These are phyloP conservation scores for Gastrophryne carolinensis DNA, from an alignment of 2,797 vertebrate species.

Conservation along the genomic window DNA sequence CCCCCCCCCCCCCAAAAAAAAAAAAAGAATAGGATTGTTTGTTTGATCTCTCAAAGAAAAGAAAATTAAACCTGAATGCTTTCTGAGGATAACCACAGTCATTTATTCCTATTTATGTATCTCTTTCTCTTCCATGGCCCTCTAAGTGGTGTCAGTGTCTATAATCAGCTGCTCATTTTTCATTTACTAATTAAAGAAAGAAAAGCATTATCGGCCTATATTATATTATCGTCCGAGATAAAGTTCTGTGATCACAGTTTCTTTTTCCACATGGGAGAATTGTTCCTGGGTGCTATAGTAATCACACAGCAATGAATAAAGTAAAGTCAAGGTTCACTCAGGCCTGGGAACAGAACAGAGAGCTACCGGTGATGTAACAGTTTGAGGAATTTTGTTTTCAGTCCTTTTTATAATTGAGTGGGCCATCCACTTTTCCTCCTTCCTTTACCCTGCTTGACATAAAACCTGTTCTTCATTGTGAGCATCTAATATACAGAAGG, in stretches of 20 bases:
- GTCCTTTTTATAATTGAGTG: constrained; percentile 25
- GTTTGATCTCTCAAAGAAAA: no score
- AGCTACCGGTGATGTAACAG: not conserved
- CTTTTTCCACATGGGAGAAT: not conserved
- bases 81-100: no score
- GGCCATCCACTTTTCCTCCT: constrained; percentile 1
- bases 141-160: no score
- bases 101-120: no score
- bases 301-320: constrained; percentile 36
- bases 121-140: no score
- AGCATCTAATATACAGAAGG: not conserved
- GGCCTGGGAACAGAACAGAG: constrained; percentile 29
- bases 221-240: no score
- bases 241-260: not conserved
- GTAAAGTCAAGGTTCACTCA: constrained; percentile 38
- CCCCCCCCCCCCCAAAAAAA: no score
- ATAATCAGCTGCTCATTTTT: no score
- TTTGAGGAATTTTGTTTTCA: constrained; percentile 35
- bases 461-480: not conserved
- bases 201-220: no score
- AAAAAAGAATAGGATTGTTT: no score
- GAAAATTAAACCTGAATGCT: no score
- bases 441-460: not conserved
- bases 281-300: constrained; percentile 39
- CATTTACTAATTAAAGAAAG: no score